Percentiles rank a stretch among this genome's conserved stretches.
These are phyloP conservation scores for Antitype chi DNA, from an alignment of 2,888 invertebrate genomes.

Conservation along the genomic window DNA sequence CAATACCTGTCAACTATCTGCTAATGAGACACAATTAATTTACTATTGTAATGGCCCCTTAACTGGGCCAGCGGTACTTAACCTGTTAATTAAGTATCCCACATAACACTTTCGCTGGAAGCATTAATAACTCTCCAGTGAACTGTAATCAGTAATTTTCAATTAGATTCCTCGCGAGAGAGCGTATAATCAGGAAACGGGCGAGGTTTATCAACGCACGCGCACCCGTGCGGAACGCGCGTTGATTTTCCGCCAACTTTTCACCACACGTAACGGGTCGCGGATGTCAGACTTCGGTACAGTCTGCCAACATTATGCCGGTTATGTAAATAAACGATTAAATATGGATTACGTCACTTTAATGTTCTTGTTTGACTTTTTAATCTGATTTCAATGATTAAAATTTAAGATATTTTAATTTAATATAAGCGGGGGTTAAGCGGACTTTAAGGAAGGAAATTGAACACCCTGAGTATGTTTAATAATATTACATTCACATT, in stretches of 20 bases:
- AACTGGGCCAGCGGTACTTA: no score
- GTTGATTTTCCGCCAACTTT: constrained; percentile 65
- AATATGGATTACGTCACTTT: constrained; percentile 46
- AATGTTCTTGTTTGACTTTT: constrained; percentile 24
- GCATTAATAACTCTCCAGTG: constrained; percentile 30
- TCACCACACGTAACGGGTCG: constrained; percentile 60
- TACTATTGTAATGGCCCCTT: no score
- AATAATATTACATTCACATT: neutral
- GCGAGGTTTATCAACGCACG: constrained; percentile 67
- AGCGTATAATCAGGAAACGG: constrained; percentile 77
- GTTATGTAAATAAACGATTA: constrained; percentile 58
- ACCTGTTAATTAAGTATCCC: neutral
- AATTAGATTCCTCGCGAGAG: constrained; percentile 67
- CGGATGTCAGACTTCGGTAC: constrained; percentile 46
- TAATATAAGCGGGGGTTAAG: neutral
- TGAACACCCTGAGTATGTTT: neutral
- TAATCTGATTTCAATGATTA: constrained; percentile 21
- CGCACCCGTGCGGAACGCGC: constrained; percentile 73
- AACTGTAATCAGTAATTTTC: constrained; percentile 58
- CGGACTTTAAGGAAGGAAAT: neutral
- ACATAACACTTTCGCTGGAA: neutral
- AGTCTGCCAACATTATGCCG: constrained; percentile 23
- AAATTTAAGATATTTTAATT: neutral
- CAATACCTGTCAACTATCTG: no score
- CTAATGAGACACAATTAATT: no score